Evolutionary conservation across 2,113 vertebrate species (phyloP), one percentile per base, ranked within the genome.

Genomic region (Amblyornis subalaris): DNA sequence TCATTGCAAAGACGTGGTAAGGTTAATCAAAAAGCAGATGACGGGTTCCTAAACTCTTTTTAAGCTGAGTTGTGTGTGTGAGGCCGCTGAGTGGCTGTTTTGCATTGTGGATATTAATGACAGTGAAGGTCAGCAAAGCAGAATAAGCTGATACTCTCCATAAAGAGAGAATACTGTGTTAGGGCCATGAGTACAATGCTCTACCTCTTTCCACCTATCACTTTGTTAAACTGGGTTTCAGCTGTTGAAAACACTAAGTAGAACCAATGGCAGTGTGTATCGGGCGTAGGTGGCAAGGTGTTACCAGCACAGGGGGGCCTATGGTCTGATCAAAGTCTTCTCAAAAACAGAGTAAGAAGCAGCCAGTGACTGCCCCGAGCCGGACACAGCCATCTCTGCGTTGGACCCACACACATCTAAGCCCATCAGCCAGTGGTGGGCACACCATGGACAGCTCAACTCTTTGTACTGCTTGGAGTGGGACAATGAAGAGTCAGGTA

Each of bases 21-120:
- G 85, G 93, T 83, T 91, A 94, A 95, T 89, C 33, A 95, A 96
- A 94, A 89, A 53, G 78, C 42, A 94, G 60, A 77, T 73, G 35
- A 94, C 0, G 3, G 76, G 51, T 58, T 80, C n/a, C 44, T 70
- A 75, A 95, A 47, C 26, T 33, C 42, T 57, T 89, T 85, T 79
- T 70, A 69, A 82, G 51, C 35, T 79, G 26, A 91, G 40, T 29
- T 90, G 48, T 75, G 44, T 71, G 44, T 35, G 17, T 31, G 62
- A 79, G 44, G 67, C 42, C 8, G 0, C 74, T 88, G 81, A 91
- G 73, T 33, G 62, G 33, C 54, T 93, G 40, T 31, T 85, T 76
- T 54, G 22, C 29, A 29, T 74, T 64, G 21, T 16, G 31, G 47
- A 6, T 91, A 24, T 73, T 95, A 87, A 79, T 45, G 60, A 36